Base-by-base conservation (phyloP, 1,140 invertebrate genomes). In the Drosophila tristis region DNA sequence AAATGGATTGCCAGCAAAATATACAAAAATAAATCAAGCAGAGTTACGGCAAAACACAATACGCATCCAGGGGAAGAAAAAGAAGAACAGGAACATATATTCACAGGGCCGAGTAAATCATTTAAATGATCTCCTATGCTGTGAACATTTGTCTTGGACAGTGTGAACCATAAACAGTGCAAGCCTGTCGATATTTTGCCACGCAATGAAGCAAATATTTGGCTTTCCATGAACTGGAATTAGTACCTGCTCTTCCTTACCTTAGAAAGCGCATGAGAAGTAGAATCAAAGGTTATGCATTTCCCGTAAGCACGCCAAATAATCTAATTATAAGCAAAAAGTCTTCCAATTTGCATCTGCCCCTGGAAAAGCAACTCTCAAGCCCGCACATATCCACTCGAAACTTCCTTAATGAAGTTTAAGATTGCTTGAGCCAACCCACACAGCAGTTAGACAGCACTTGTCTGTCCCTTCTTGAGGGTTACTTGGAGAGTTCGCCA, bases 391-490 rank as follows among this genome's bases (percentile, higher is more conserved):
- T 9, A 26, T 35, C 20, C 31, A 23, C 47, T 35, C 35, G n/a
- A 66, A 66, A 67, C 16, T 66, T 67, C 44, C 9, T n/a, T 35
- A 53, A 67, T 44, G 64, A 65, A 67, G 39, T 63, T 63, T 8
- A 53, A 66, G 64, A 54, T 45, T 23, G 13, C 16, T 8, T 3
- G 9, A 16, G 26, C 5, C 29, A 8, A 20, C 29, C 1, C 29
- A 29, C 29, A 55, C 45, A 2, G 7, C 44, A 42, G 61, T 8
- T 65, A 67, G 64, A 53, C 35, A 45, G 48, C 64, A 65, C 53
- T 65, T 65, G 60, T 67, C 26, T 39, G 23, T 39, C 42, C 63
- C 47, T 6, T 11, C 66, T 70, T 43, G 63, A 57, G 66, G 43
- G 53, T 57, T 15, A 57, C 8, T 35, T 35, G 31, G 3, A 35